phyloP scores from a whole-genome alignment of 2,797 vertebrate species.

The Poeciliopsis presidionis region DNA sequence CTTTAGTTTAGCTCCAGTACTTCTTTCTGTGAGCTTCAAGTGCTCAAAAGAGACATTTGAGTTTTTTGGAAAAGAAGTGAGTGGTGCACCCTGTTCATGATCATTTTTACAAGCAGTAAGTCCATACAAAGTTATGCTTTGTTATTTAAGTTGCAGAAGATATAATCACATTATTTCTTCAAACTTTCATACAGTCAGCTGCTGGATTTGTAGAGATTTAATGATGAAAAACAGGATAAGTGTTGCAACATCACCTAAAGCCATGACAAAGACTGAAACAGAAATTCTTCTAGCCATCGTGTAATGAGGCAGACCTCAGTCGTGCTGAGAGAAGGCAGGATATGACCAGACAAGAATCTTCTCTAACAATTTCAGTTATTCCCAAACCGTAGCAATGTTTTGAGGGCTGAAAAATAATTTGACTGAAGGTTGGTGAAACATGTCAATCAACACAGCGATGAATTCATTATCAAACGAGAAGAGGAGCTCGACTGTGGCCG shows the following conservation, averaged over 20 bases:
- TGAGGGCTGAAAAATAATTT: slow-evolving; percentile 5
- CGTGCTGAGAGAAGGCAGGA: not conserved
- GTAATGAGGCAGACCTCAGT: not conserved
- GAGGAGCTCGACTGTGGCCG: slow-evolving; percentile 43
- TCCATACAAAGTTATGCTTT: not conserved
- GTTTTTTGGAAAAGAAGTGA: no score
- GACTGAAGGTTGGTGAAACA: slow-evolving; percentile 10
- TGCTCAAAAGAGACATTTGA: not conserved
- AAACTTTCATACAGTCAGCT: not conserved
- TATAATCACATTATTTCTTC: not conserved
- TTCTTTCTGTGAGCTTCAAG: not conserved
- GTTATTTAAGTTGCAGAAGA: not conserved
- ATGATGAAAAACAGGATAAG: not conserved
- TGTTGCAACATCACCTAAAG: slow-evolving; percentile 1
- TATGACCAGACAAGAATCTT: not conserved
- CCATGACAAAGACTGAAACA: not conserved
- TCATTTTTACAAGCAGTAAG: not conserved
- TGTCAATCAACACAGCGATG: slow-evolving; percentile 24
- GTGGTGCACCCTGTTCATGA: no score
- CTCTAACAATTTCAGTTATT: slow-evolving; percentile 18
- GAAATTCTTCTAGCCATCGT: not conserved
- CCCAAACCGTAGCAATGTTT: slow-evolving; percentile 8
- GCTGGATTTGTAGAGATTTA: not conserved
- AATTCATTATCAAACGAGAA: slow-evolving; percentile 10
- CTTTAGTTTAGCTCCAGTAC: not conserved